Base-by-base conservation (phyloP, 2,113 vertebrate species). In the Lamprotornis superbus region DNA sequence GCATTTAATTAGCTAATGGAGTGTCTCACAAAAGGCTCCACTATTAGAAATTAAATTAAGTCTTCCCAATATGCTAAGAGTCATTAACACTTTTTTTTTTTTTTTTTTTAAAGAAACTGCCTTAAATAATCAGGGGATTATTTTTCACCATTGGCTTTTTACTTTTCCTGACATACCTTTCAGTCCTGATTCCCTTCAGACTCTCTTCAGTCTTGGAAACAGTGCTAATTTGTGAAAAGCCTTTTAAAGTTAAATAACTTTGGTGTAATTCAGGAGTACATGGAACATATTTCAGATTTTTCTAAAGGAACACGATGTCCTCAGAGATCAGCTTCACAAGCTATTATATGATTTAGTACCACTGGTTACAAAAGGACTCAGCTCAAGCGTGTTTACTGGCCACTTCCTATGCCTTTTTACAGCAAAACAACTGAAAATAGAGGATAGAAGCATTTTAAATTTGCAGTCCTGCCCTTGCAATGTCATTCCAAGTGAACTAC, bases 1-100 rank as follows among this genome's bases (percentile, higher is more conserved):
- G 68, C 60, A 80, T 93, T 88, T 88, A 94, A 95, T 95, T 90
- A 96, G 79, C 73, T 95, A 96, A 96, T 96, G 93, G 88, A 81
- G 30, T 60, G 25, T 75, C 76, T 95, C 92, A 83, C 47, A 68
- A 86, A 90, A 83, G 68, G 56, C 63, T 86, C 52, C 52, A 16
- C 64, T 83, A 33, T 68, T 60, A 86, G 75, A 52, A 95, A 96
- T 95, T 85, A 80, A 95, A 87, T 96, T 83, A 88, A 39, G 59
- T 81, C 65, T 74, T 91, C 71, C 63, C 71, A 77, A 67, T 90
- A 88, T 37, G 56, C 50, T 91, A 27, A 87, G 50, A 92, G 50
- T 80, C 47, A 78, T 93, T 91, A 83, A 67, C 56, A 64, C 28
- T 4, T 35, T 46, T 55, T 42, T 40, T 28, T 63, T 42, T 37